Evolutionary conservation across 2,888 invertebrate genomes (phyloP).

Genomic region (Philereme transversata): DNA sequence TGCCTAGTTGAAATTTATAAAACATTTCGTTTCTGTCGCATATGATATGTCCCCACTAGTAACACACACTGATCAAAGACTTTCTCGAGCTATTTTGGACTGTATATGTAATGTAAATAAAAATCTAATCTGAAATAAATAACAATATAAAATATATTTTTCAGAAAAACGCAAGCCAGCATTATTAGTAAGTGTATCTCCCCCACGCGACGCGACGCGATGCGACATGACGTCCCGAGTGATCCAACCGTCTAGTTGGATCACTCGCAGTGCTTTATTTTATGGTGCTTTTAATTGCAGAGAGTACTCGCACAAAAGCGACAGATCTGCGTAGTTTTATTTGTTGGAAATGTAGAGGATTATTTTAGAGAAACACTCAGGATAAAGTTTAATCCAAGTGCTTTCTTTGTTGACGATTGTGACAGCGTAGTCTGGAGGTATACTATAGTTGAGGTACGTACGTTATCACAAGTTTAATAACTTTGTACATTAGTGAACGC

Average conservation of each 20-base stretch:
- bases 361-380: constrained; percentile 7
- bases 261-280: constrained; percentile 5
- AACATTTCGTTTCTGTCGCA: too few relatives aligned
- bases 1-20: too few relatives aligned
- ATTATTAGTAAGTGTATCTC: background rate
- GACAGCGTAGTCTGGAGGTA: background rate
- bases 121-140: too few relatives aligned
- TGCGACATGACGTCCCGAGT: background rate
- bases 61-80: too few relatives aligned
- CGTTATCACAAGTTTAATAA: too few relatives aligned
- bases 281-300: constrained; percentile 15
- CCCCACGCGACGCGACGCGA: background rate
- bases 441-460: too few relatives aligned
- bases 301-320: constrained; percentile 10
- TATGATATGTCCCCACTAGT: too few relatives aligned
- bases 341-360: constrained; percentile 10
- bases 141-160: too few relatives aligned
- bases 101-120: too few relatives aligned
- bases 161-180: too few relatives aligned
- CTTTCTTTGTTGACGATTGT: constrained; percentile 3
- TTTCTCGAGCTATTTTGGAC: too few relatives aligned
- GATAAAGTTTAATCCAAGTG: constrained; percentile 5
- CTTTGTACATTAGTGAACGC: too few relatives aligned
- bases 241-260: background rate
- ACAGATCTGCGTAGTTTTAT: constrained; percentile 8